A percentile compares a stretch with the other conserved stretches of the same genome.
Conservation (phyloP, 2,797 vertebrate genomes). For the Gambelia wislizenii region DNA sequence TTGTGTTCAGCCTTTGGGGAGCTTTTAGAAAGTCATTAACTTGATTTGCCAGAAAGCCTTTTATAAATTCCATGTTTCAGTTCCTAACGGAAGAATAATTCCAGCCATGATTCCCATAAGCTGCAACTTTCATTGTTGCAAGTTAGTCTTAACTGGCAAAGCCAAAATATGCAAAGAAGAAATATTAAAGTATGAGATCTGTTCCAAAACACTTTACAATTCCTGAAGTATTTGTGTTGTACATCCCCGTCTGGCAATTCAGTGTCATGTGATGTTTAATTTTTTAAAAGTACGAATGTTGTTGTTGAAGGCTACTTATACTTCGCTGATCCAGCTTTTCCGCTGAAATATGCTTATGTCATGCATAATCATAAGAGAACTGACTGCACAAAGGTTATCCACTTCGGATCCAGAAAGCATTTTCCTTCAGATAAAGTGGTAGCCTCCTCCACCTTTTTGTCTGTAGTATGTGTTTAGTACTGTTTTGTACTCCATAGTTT, state of each 20-base stretch:
- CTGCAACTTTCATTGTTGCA: not conserved
- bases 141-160: constrained; percentile 42
- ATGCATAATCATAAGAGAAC: not conserved
- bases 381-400: not conserved
- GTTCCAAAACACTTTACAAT: not conserved
- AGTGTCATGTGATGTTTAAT: not conserved
- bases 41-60: constrained; percentile 55
- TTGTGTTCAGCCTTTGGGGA: constrained; percentile 22
- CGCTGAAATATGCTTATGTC: not conserved
- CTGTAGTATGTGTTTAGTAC: not conserved
- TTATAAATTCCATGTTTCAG: constrained; percentile 52
- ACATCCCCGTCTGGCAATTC: not conserved
- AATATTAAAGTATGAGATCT: constrained; percentile 32
- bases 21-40: constrained; percentile 55
- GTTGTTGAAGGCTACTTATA: not conserved
- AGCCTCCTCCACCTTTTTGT: not conserved
- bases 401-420: not conserved
- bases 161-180: not conserved
- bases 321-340: not conserved
- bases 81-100: constrained; percentile 41
- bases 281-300: not conserved
- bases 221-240: not conserved
- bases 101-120: constrained; percentile 13
- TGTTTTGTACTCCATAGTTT: not conserved
- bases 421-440: no score